Percentiles rank a stretch among this genome's conserved stretches.
These are phyloP conservation scores for Rhingia campestris DNA, from an alignment of 2,888 invertebrate genomes.

Conservation along the genomic window DNA sequence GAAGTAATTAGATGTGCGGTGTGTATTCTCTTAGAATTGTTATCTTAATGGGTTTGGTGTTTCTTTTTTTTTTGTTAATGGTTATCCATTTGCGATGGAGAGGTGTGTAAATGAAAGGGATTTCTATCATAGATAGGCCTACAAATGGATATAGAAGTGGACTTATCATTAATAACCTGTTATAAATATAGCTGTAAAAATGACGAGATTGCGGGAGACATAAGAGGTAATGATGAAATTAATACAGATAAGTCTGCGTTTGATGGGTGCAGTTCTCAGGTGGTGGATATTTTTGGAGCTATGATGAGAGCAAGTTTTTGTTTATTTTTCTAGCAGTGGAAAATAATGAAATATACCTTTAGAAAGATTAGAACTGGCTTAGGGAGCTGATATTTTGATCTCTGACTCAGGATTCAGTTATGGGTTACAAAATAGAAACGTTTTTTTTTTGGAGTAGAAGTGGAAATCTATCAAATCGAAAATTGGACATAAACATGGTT, in stretches of 20 bases:
- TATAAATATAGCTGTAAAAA: background rate
- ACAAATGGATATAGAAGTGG: constrained; percentile 5
- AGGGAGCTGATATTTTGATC: too few relatives aligned
- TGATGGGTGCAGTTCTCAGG: background rate
- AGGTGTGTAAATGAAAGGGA: constrained; percentile 38
- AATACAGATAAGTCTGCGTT: background rate
- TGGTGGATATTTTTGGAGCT: too few relatives aligned
- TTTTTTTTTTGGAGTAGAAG: too few relatives aligned
- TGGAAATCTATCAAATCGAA: too few relatives aligned
- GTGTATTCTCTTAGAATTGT: constrained; percentile 32
- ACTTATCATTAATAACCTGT: constrained; percentile 11
- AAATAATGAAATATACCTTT: too few relatives aligned
- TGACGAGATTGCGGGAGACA: background rate
- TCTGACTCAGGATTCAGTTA: too few relatives aligned
- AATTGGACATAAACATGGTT: too few relatives aligned
- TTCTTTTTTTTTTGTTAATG: constrained; percentile 43
- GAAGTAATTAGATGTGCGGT: constrained; percentile 46
- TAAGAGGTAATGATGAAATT: constrained; percentile 1
- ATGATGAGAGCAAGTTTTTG: too few relatives aligned
- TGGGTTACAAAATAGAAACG: too few relatives aligned
- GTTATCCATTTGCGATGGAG: constrained; percentile 43
- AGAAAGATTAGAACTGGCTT: too few relatives aligned
- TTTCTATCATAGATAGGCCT: constrained; percentile 20
- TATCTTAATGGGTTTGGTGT: constrained; percentile 52
- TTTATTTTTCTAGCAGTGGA: too few relatives aligned